A percentile compares a stretch with the other conserved stretches of the same genome.
phyloP scores from a whole-genome alignment of 2,113 vertebrate species.

The Octodon degus region DNA sequence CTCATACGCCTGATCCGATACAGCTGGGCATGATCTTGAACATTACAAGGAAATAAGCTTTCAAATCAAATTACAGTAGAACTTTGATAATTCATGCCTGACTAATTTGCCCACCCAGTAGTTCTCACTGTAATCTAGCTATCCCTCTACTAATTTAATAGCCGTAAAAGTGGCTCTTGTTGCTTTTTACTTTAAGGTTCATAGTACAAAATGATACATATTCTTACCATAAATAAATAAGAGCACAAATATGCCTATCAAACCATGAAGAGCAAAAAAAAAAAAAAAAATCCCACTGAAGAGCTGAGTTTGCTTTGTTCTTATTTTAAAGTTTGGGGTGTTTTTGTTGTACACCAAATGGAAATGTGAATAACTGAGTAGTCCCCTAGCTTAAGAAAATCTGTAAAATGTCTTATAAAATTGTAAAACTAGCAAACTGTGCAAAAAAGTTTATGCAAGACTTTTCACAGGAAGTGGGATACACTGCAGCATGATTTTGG shows the following conservation, averaged over 20 bases:
- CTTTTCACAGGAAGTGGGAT: neutral
- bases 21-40: neutral
- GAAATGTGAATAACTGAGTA: neutral
- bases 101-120: slow-evolving; percentile 74
- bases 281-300: neutral
- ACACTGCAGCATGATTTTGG: neutral
- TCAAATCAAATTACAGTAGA: slow-evolving; percentile 66
- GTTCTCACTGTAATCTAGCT: slow-evolving; percentile 35
- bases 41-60: slow-evolving; percentile 63
- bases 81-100: slow-evolving; percentile 64
- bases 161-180: neutral
- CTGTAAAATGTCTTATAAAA: neutral
- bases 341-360: neutral
- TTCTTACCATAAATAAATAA: neutral
- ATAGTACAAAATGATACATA: neutral
- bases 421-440: neutral
- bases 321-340: neutral
- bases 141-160: neutral
- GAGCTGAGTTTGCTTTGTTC: neutral
- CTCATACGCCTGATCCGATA: neutral
- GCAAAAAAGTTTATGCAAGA: neutral
- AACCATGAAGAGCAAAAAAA: neutral
- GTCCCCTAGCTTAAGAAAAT: neutral
- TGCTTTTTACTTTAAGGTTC: slow-evolving; percentile 20
- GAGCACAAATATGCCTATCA: neutral